Evolutionary conservation across 2,888 invertebrate genomes (phyloP), one percentile per base, ranked within the genome.

Genomic region (Lordiphosa andalusiaca): DNA sequence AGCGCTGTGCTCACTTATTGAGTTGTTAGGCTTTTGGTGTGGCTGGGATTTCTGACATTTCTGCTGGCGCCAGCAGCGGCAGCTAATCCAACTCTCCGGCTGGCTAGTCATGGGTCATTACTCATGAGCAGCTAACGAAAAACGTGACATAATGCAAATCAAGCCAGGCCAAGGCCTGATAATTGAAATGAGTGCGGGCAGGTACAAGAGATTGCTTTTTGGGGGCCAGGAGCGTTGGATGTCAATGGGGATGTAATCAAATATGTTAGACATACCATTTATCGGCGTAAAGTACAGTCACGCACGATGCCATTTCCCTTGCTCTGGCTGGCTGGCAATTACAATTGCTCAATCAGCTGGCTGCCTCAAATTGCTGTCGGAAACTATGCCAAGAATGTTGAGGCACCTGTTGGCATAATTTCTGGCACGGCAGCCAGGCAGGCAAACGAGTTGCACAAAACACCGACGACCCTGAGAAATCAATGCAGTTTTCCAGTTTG

Each of bases 301-400:
- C 42, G 42, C 16, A 6, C 9, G 13, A 44, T 13, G 23, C 21
- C 19, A 41, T 23, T 41, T 6, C n/a, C 23, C 21, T 41, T 21
- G 23, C 13, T 55, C 19, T 46, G 42, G 48, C 67, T 53, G n/a
- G n/a, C 16, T 16, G 42, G 56, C 64, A 77, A 65, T 67, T 74
- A 62, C 72, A 81, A 81, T 70, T 49, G 74, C 67, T 77, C 74
- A 76, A 76, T 76, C 81, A 61, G 58, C 39, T 42, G 38, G 44
- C 35, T 46, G 16, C 25, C 16, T 44, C 13, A 10, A 30, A 13
- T 19, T 10, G 35, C 19, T 33, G 12, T 37, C 13, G 62, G 55
- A 64, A 82, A 77, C 73, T 71, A 77, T 77, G 82, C 82, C 77
- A 75, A 77, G 77, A 82, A 77, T 77, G 82, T 52, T 73, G 73